Evolutionary conservation across 1,140 invertebrate genomes (phyloP).

Genomic region (Maconellicoccus hirsutus): DNA sequence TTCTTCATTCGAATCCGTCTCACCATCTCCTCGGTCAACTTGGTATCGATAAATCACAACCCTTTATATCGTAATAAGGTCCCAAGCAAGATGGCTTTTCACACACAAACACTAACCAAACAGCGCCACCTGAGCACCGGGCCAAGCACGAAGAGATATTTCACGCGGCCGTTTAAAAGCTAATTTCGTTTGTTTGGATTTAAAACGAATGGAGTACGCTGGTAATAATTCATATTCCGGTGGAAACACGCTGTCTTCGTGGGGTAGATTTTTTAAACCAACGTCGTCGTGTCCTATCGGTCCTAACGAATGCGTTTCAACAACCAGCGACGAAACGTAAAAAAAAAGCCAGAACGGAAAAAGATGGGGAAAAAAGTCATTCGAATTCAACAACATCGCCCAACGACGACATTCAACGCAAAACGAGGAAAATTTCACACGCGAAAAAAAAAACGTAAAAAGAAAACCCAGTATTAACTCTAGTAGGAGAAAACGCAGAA

Average conservation of each 20-base stretch:
- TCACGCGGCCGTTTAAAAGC: slow-evolving; percentile 6
- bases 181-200: slow-evolving; percentile 5
- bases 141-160: not conserved
- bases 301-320: not conserved
- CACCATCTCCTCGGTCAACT: no score
- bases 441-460: not conserved
- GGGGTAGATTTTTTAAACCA: not conserved
- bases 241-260: not conserved
- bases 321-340: no score
- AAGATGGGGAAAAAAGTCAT: not conserved
- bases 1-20: no score
- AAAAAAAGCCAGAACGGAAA: no score
- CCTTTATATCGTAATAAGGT: no score
- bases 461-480: no score
- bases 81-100: no score
- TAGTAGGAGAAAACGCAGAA: no score
- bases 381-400: not conserved
- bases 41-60: no score
- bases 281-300: not conserved
- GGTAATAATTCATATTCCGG: not conserved
- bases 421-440: not conserved
- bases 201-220: not conserved
- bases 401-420: not conserved
- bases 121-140: no score
- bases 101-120: no score